Base-by-base conservation (phyloP, 2,113 vertebrate species). In the Colaptes auratus region DNA sequence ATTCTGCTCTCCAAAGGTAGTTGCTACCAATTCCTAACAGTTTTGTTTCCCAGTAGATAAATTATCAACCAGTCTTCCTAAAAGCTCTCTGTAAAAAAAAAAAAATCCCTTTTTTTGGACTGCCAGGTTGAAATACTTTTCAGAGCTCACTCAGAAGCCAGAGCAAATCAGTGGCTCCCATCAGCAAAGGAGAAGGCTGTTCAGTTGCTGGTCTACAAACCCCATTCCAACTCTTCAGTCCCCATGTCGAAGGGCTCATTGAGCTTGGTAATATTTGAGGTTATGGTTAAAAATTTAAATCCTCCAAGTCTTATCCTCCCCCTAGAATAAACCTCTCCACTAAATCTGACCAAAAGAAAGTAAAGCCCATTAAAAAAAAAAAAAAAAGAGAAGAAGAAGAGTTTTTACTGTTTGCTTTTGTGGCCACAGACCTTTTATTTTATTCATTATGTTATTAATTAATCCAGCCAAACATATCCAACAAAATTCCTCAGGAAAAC, bases 251-350 rank as follows among this genome's bases (percentile, higher is more conserved):
- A 74, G 39, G 20, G 19, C 77, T 74, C 44, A 14, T 31, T 72
- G 7, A 50, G 14, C 3, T 65, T 39, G 59, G 12, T 55, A 75
- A 24, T 78, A 65, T 50, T 36, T 75, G 79, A 67, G 18, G 5
- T 72, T 70, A 67, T 15, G 23, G 52, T 48, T 69, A 82, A 91
- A 52, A 89, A 82, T 53, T 28, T 16, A 78, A 87, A 60, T 56
- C 15, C 24, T 84, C 24, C 2, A 2, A 24, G 16, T 17, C 20
- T 7, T 16, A 3, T 13, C 13, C 9, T 13, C 10, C 1, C 4
- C 3, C 9, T 6, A 4, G 4, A 3, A n/a, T 56, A 39, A 24
- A 46, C 13, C 23, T 55, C 16, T 59, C 33, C 60, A 65, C 7
- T 63, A 70, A 56, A 16, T 30, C 42, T 55, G 50, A 79, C 36